phyloP scores from a whole-genome alignment of 2,888 invertebrate genomes.

The Bellardia bayeri region DNA sequence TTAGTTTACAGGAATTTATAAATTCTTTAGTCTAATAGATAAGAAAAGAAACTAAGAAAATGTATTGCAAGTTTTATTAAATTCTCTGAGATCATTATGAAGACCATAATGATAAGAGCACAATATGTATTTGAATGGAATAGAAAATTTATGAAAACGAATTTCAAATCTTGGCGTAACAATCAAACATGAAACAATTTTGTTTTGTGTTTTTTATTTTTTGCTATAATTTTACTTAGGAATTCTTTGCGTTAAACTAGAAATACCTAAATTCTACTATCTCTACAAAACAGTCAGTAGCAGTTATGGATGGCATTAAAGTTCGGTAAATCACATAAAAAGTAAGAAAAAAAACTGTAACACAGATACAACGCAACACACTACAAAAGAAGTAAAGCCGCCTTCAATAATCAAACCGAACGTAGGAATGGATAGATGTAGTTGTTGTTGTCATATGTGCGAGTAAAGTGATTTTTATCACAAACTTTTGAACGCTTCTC shows the following conservation, averaged over 20 bases:
- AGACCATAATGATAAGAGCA: slow-evolving; percentile 48
- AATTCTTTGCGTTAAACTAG: slow-evolving; percentile 7
- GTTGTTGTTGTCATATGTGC: slow-evolving; percentile 57
- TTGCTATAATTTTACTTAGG: slow-evolving; percentile 1
- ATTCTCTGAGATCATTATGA: slow-evolving; percentile 28
- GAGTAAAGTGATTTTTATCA: slow-evolving; percentile 70
- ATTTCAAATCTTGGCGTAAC: slow-evolving; percentile 23
- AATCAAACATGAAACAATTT: slow-evolving; percentile 43
- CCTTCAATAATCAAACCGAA: slow-evolving; percentile 57
- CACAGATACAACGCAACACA: slow-evolving; percentile 15
- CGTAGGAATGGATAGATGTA: not conserved
- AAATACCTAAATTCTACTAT: slow-evolving; percentile 17
- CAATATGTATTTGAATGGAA: slow-evolving; percentile 16
- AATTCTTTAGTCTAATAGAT: too few relatives aligned
- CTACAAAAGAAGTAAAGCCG: slow-evolving; percentile 61
- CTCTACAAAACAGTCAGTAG: slow-evolving; percentile 10
- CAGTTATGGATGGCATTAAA: slow-evolving; percentile 8
- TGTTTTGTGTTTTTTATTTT: not conserved
- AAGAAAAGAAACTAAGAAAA: not conserved
- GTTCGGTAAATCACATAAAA: slow-evolving; percentile 55
- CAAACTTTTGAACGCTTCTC: slow-evolving; percentile 55
- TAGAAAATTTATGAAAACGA: slow-evolving; percentile 48
- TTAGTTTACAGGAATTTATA: too few relatives aligned
- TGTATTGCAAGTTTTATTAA: slow-evolving; percentile 11
- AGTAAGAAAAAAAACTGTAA: slow-evolving; percentile 38